Percentiles rank a stretch among this genome's conserved stretches.
Evolutionary conservation across 2,113 vertebrate species (phyloP).

Genomic region (Scalopus aquaticus): DNA sequence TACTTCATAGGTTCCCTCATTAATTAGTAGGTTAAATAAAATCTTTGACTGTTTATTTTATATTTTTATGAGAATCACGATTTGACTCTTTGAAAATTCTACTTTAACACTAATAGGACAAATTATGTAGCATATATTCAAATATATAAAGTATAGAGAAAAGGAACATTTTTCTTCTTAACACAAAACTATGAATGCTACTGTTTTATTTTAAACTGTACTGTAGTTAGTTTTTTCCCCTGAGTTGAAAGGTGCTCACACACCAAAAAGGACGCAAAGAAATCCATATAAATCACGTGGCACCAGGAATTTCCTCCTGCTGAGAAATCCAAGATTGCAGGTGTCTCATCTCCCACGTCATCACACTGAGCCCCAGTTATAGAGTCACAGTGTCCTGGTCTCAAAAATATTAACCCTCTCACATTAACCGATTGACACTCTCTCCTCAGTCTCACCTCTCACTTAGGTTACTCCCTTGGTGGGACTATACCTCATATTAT

Average conservation of each 20-base stretch:
- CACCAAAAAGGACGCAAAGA: not conserved
- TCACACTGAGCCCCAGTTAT: not conserved
- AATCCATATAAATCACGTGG: not conserved
- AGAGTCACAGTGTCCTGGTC: not conserved
- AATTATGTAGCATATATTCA: not conserved
- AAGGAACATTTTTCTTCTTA: not conserved
- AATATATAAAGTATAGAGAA: not conserved
- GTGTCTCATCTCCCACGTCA: not conserved
- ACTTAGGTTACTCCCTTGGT: not conserved
- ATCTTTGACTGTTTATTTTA: not conserved
- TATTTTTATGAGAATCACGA: not conserved
- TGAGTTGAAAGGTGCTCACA: not conserved
- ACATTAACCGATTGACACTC: not conserved
- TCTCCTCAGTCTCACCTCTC: not conserved
- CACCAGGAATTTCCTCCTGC: not conserved
- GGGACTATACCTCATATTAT: not conserved
- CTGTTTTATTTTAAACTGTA: not conserved
- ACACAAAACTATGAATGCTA: not conserved
- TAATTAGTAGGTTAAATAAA: not conserved
- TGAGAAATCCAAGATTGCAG: not conserved
- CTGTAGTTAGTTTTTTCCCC: not conserved
- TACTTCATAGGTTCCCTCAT: not conserved
- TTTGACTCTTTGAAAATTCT: not conserved
- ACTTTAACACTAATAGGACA: not conserved
- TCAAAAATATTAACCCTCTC: not conserved